These are phyloP conservation scores for Cyanoderma ruficeps DNA, from an alignment of 2,113 vertebrate genomes.

Conservation along the genomic window DNA sequence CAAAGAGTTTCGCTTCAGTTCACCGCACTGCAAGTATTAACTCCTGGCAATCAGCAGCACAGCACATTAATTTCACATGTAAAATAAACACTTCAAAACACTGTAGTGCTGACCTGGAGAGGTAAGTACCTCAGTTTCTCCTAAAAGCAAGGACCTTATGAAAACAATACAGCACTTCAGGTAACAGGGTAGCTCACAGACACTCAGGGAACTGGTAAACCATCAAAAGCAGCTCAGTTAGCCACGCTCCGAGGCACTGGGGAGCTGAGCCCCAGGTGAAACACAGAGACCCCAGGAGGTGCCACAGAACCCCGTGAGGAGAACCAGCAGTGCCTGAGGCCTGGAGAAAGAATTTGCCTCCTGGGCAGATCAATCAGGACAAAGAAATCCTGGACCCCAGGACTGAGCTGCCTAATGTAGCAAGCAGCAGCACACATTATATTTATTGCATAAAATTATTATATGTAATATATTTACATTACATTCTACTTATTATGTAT, in stretches of 20 bases:
- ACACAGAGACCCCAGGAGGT: neutral
- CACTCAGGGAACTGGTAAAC: neutral
- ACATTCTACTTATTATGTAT: neutral
- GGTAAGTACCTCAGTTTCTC: neutral
- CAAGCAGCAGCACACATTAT: neutral
- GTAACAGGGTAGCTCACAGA: neutral
- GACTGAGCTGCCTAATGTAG: neutral
- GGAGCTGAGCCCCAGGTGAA: neutral
- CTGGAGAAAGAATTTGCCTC: neutral
- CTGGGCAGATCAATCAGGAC: neutral
- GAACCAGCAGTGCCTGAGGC: neutral
- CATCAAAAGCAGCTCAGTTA: neutral
- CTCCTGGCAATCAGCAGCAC: neutral
- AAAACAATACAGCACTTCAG: neutral
- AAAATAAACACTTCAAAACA: neutral
- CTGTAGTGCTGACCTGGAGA: neutral
- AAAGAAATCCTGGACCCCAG: neutral
- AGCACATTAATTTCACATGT: neutral
- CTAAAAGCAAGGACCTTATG: neutral
- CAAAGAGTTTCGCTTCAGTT: neutral
- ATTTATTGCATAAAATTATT: neutral
- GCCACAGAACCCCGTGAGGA: neutral
- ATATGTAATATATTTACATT: neutral
- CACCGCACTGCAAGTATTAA: neutral
- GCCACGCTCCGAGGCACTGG: neutral